These are phyloP conservation scores for Ophion ellenae DNA, from an alignment of 2,888 invertebrate species.

Conservation along the genomic window DNA sequence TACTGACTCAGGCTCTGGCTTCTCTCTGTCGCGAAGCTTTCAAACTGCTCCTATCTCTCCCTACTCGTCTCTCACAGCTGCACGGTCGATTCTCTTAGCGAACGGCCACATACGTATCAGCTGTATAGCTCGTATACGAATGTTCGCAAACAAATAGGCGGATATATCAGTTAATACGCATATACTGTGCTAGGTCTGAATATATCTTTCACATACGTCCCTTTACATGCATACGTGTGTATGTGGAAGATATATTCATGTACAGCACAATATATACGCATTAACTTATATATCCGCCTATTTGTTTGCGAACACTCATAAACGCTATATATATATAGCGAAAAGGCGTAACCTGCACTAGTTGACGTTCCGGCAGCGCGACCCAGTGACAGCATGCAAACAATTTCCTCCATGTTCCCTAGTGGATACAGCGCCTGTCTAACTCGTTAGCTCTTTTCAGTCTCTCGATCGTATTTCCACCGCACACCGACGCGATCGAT, in stretches of 20 bases:
- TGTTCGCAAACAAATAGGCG: slow-evolving; percentile 14
- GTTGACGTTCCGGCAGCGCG: neutral
- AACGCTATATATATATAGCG: neutral
- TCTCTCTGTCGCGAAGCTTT: slow-evolving; percentile 40
- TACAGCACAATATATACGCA: too few relatives aligned
- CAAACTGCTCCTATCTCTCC: slow-evolving; percentile 24
- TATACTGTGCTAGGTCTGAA: neutral
- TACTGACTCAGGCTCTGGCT: slow-evolving; percentile 44
- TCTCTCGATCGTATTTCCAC: neutral
- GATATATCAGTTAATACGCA: neutral
- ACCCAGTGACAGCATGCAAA: neutral
- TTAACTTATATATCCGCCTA: neutral
- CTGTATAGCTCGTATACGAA: neutral
- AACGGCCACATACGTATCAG: neutral
- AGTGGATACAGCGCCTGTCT: neutral
- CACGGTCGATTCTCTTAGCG: slow-evolving; percentile 54
- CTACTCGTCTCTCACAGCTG: slow-evolving; percentile 15
- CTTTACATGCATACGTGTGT: neutral
- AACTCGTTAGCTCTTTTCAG: neutral
- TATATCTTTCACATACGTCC: neutral
- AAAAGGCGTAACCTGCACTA: neutral
- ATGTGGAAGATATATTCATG: neutral
- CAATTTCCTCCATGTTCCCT: neutral
- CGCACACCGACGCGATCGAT: too few relatives aligned
- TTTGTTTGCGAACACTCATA: slow-evolving; percentile 9